These are phyloP conservation scores for Drosophila sordidula DNA, from an alignment of 2,888 invertebrate species.

Conservation along the genomic window DNA sequence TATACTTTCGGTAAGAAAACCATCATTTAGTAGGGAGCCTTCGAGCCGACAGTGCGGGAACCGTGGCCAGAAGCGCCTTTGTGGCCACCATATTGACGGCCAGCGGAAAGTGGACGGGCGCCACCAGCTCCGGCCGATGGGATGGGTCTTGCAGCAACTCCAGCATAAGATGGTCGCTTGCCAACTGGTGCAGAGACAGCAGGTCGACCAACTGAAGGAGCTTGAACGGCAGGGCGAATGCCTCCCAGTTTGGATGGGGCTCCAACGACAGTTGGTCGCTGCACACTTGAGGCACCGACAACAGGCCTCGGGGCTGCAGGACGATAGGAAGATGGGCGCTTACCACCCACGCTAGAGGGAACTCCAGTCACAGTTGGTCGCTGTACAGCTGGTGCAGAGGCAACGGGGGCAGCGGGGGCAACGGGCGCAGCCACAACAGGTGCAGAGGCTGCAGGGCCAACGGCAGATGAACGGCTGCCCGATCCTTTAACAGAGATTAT, in stretches of 20 bases:
- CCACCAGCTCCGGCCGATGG: background rate
- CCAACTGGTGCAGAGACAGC: background rate
- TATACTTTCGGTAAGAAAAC: background rate
- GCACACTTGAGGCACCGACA: background rate
- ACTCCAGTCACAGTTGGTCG: background rate
- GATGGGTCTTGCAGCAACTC: background rate
- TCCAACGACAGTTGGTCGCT: conserved; percentile 1
- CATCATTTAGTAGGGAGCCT: conserved; percentile 2
- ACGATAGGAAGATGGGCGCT: background rate
- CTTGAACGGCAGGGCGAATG: background rate
- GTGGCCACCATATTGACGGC: background rate
- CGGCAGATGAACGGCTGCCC: background rate
- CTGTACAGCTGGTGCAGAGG: background rate
- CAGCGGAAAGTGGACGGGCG: too few relatives aligned
- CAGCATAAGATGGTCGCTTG: background rate
- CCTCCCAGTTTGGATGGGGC: conserved; percentile 1
- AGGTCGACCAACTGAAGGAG: background rate
- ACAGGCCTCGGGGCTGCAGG: background rate
- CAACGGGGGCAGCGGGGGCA: background rate
- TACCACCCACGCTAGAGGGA: background rate
- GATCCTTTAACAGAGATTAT: too few relatives aligned
- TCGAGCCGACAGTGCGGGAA: background rate
- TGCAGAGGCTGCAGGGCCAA: too few relatives aligned
- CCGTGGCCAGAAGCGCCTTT: background rate
- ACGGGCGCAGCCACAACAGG: background rate